Evolutionary conservation across 1,140 invertebrate species (phyloP).

Genomic region (Hycleus cichorii): DNA sequence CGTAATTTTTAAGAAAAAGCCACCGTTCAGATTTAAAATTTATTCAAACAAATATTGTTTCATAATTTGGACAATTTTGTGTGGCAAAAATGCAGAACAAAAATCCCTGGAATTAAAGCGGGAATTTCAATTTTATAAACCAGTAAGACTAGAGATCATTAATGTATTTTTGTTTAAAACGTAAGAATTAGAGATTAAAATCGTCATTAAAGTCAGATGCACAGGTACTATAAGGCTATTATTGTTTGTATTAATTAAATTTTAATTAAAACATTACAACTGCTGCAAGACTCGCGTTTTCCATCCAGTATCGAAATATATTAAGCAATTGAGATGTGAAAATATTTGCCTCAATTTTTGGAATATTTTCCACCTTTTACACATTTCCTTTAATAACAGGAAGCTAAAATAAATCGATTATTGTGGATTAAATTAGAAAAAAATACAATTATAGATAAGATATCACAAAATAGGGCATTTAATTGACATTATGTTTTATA

Average conservation of each 20-base stretch:
- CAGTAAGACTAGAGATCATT: slow-evolving; percentile 12
- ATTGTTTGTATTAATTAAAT: slow-evolving; percentile 9
- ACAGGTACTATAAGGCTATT: slow-evolving; percentile 21
- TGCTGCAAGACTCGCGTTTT: neutral
- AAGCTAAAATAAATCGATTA: slow-evolving; percentile 1
- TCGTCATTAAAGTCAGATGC: slow-evolving; percentile 20
- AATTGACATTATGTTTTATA: no score
- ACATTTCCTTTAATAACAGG: neutral
- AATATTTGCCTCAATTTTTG: slow-evolving; percentile 2
- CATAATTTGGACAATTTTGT: no score
- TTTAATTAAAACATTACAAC: slow-evolving; percentile 4
- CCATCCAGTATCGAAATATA: neutral
- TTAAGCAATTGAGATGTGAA: neutral
- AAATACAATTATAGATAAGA: neutral
- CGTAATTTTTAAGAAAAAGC: no score
- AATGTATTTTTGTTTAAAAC: slow-evolving; percentile 16
- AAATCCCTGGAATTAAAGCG: no score
- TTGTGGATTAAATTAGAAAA: slow-evolving; percentile 6
- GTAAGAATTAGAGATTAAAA: slow-evolving; percentile 11
- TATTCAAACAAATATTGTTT: no score
- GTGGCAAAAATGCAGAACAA: no score
- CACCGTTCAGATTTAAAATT: no score
- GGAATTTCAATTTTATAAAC: no score
- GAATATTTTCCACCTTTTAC: neutral
- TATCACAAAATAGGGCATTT: no score